Evolutionary conservation across 2,888 invertebrate species (phyloP).

Genomic region (Ophion ellenae): DNA sequence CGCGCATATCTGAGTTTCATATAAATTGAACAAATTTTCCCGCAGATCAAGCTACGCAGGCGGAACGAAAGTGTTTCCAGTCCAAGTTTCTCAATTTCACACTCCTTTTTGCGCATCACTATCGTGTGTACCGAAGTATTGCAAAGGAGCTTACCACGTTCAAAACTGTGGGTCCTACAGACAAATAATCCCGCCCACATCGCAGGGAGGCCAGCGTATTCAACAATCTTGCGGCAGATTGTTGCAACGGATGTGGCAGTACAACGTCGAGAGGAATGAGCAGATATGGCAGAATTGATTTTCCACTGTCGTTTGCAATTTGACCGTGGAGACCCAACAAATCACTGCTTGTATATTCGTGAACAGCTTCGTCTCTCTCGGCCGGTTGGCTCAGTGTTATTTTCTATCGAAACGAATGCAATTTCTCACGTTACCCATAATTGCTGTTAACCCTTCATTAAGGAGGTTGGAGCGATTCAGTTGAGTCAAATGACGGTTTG

Average conservation of each 20-base stretch:
- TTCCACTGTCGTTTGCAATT: slow-evolving; percentile 77
- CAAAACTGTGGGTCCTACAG: slow-evolving; percentile 75
- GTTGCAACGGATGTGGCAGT: slow-evolving; percentile 83
- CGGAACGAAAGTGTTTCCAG: background rate
- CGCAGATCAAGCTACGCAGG: too few species aligned
- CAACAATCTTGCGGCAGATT: slow-evolving; percentile 86
- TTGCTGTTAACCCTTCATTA: too few species aligned
- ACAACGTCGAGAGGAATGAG: slow-evolving; percentile 75
- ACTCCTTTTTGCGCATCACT: background rate
- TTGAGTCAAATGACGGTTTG: too few species aligned
- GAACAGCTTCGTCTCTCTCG: slow-evolving; percentile 81
- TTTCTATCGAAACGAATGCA: slow-evolving; percentile 74
- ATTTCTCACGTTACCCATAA: background rate
- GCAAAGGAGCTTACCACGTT: slow-evolving; percentile 73
- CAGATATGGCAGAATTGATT: slow-evolving; percentile 76
- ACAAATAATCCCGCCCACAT: slow-evolving; percentile 85
- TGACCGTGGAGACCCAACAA: slow-evolving; percentile 82
- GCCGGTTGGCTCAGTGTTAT: slow-evolving; percentile 81
- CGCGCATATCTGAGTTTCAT: too few species aligned
- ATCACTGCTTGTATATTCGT: slow-evolving; percentile 83
- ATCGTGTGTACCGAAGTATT: background rate
- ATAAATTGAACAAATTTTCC: too few species aligned
- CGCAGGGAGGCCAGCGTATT: slow-evolving; percentile 88
- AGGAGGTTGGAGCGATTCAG: too few species aligned
- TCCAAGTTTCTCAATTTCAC: background rate